These are phyloP conservation scores for Nomada hirtipes DNA, from an alignment of 2,888 invertebrate genomes.

Conservation along the genomic window DNA sequence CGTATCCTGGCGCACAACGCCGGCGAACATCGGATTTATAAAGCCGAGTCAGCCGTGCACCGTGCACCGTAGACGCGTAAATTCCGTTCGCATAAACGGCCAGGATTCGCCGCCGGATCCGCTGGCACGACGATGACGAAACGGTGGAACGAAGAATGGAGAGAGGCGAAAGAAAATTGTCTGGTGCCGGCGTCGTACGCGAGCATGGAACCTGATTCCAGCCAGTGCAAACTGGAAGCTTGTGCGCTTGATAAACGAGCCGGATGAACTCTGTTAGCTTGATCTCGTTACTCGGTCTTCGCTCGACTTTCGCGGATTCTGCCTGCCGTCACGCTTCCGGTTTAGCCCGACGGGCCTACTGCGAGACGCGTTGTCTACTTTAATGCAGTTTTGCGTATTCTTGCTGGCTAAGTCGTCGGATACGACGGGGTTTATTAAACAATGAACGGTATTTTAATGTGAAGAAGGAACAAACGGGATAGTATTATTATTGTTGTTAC, in stretches of 20 bases:
- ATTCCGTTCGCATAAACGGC: constrained; percentile 63
- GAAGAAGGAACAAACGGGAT: no score
- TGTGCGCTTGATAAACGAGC: constrained; percentile 49
- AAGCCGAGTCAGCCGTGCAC: constrained; percentile 64
- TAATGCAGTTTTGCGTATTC: constrained; percentile 13
- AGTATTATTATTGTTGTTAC: no score
- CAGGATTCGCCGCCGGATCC: constrained; percentile 6
- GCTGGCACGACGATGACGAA: neutral
- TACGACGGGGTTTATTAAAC: no score
- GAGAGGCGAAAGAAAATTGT: constrained; percentile 49
- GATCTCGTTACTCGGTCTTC: constrained; percentile 57
- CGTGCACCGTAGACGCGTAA: constrained; percentile 65
- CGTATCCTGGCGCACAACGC: constrained; percentile 75
- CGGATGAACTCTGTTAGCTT: constrained; percentile 54
- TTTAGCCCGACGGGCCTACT: neutral
- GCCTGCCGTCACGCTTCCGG: constrained; percentile 35
- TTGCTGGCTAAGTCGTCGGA: neutral
- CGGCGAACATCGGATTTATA: constrained; percentile 77
- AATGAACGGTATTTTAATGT: no score
- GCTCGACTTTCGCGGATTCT: constrained; percentile 46
- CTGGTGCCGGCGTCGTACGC: constrained; percentile 36
- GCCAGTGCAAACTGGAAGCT: constrained; percentile 35
- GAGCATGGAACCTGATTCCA: constrained; percentile 42
- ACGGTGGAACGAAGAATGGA: neutral
- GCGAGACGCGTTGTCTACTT: neutral